Evolutionary conservation across 2,888 invertebrate genomes (phyloP).

Genomic region (Labia minor): DNA sequence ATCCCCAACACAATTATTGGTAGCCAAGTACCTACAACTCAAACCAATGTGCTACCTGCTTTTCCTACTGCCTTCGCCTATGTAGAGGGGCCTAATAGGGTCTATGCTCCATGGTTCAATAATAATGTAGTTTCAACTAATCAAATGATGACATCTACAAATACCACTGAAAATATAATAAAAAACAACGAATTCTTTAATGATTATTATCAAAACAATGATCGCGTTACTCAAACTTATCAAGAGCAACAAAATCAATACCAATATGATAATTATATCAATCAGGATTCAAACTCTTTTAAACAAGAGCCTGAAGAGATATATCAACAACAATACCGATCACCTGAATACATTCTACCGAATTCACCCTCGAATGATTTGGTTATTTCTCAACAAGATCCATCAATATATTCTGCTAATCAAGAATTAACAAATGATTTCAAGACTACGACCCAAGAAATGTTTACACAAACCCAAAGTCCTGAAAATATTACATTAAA

Average conservation of each 20-base stretch:
- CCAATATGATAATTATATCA: not conserved
- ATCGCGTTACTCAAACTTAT: not conserved
- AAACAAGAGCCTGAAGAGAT: not conserved
- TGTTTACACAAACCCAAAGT: no score
- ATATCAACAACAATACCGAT: not conserved
- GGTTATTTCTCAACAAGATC: not conserved
- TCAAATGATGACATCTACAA: not conserved
- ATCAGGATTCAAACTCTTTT: not conserved
- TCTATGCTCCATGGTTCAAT: not conserved
- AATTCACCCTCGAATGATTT: not conserved
- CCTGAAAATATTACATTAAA: no score
- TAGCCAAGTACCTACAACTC: not conserved
- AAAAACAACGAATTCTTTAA: not conserved
- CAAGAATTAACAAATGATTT: no score
- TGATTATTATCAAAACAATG: not conserved
- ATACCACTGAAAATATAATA: not conserved
- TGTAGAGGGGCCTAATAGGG: slow-evolving; percentile 8
- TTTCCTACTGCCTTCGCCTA: slow-evolving; percentile 14
- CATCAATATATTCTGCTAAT: no score
- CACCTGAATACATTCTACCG: not conserved
- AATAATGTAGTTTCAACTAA: not conserved
- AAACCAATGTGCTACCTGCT: not conserved
- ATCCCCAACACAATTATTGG: slow-evolving; percentile 15
- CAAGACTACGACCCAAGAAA: no score
- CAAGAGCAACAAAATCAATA: not conserved